Evolutionary conservation across 2,888 invertebrate species (phyloP), one percentile per base, ranked within the genome.

Genomic region (Drosophila birchii): DNA sequence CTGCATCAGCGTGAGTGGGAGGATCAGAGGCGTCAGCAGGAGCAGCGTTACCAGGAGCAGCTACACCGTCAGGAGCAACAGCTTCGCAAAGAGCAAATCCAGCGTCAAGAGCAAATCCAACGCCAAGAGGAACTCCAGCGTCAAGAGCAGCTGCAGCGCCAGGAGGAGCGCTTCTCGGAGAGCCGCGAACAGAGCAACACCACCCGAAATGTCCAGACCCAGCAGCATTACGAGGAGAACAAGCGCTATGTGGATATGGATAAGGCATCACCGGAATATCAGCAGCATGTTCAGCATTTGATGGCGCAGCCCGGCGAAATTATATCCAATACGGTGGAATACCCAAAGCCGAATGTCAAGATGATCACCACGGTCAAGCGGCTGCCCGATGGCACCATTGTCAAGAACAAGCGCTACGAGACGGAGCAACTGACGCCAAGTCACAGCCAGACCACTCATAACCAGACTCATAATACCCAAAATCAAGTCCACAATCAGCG

Each of bases 341-440:
- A 95, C 91, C 94, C 95, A 56, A 95, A 95, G 89, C 94, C 95
- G 68, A 94, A 94, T 91, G 95, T 95, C 47, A 94, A 94, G 92
- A 94, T 95, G 75, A 94, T 94, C 9, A 94, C 94, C 16, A 95
- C 96, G 81, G 95, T 95, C 0, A 94, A 95, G 78, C 94, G 94
- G 54, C 91, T 95, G 45, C 94, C 95, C 1, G 95, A 95, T 85
- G 96, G 95, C 18, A 95, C 95, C 3, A 94, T 94, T 45, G 94
- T 95, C 1, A 95, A 95, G n/a, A 95, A 95, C 71, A 95, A 95
- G 23, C 94, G 94, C 47, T 94, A 95, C 41, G 95, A 95, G 89
- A 95, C 95, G 39, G 93, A 92, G 78, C 92, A 92, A 62, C 11
- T 79, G 11, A 61, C 74, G 16, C 87, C 90, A 18, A 41, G 54